A percentile compares a stretch with the other conserved stretches of the same genome.
Conservation (phyloP, 2,888 invertebrate genomes). For the Apeira syringaria region DNA sequence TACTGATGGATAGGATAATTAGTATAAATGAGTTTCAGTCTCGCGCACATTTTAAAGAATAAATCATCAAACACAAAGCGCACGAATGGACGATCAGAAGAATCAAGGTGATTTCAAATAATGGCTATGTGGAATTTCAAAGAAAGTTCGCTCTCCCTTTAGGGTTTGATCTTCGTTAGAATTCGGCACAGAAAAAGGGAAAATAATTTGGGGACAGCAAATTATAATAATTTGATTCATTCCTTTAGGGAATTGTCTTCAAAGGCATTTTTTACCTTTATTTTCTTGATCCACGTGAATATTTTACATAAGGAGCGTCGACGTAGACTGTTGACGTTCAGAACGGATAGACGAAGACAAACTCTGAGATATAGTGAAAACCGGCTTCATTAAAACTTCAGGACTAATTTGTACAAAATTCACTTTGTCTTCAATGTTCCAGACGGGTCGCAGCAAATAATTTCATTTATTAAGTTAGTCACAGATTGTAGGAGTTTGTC, state of each 20-base stretch:
- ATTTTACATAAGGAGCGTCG: slow-evolving; percentile 20
- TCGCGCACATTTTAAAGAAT: slow-evolving; percentile 35
- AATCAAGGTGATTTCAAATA: slow-evolving; percentile 39
- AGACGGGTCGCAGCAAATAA: slow-evolving; percentile 74
- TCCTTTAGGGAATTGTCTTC: slow-evolving; percentile 29
- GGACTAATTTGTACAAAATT: slow-evolving; percentile 78
- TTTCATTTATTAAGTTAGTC: slow-evolving; percentile 74
- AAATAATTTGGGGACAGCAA: slow-evolving; percentile 33
- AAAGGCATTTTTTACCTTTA: slow-evolving; percentile 31
- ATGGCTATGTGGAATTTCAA: slow-evolving; percentile 51
- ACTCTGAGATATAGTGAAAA: slow-evolving; percentile 44
- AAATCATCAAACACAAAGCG: slow-evolving; percentile 35
- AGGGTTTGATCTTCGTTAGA: slow-evolving; percentile 39
- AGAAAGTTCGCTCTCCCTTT: slow-evolving; percentile 33
- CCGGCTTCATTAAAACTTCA: slow-evolving; percentile 70
- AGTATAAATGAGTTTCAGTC: slow-evolving; percentile 47
- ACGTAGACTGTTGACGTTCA: slow-evolving; percentile 23
- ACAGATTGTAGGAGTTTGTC: slow-evolving; percentile 69
- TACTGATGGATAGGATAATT: slow-evolving; percentile 40
- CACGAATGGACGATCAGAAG: slow-evolving; percentile 26
- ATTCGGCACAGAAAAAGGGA: slow-evolving; percentile 26
- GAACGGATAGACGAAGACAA: slow-evolving; percentile 35
- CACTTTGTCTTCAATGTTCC: slow-evolving; percentile 70
- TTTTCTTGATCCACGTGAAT: slow-evolving; percentile 24
- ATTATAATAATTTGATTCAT: slow-evolving; percentile 37